A percentile compares a stretch with the other conserved stretches of the same genome.
These are phyloP conservation scores for Aegypius monachus DNA, from an alignment of 2,113 vertebrate genomes.

Conservation along the genomic window DNA sequence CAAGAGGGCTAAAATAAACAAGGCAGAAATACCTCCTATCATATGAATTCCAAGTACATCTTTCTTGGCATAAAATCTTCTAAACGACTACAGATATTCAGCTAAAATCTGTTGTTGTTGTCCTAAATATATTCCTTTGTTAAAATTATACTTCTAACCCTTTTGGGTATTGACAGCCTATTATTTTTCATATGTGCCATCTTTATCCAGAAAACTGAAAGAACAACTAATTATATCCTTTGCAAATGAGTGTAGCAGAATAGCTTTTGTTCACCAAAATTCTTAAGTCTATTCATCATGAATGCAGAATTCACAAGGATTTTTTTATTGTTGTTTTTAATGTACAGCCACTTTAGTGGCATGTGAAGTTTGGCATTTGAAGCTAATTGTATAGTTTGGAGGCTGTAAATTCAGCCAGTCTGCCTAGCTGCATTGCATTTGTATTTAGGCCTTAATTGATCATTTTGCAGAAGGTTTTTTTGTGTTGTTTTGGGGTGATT, in stretches of 20 bases:
- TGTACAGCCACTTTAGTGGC: slow-evolving; percentile 5
- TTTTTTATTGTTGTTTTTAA: slow-evolving; percentile 21
- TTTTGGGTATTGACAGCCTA: slow-evolving; percentile 71
- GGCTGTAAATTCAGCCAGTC: slow-evolving; percentile 43
- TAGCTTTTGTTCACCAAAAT: slow-evolving; percentile 68
- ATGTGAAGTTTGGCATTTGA: slow-evolving; percentile 66
- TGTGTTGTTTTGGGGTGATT: slow-evolving; percentile 27
- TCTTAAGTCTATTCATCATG: slow-evolving; percentile 64
- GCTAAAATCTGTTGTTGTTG: slow-evolving; percentile 46
- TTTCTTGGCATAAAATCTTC: slow-evolving; percentile 12
- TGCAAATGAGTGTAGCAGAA: slow-evolving; percentile 69
- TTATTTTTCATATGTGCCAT: slow-evolving; percentile 75
- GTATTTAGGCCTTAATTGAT: slow-evolving; percentile 38
- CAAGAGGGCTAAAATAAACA: neutral
- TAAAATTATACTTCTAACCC: slow-evolving; percentile 58
- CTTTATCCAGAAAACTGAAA: slow-evolving; percentile 67
- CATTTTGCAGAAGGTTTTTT: neutral
- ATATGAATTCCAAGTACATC: neutral
- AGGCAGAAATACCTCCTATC: neutral
- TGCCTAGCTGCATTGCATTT: neutral
- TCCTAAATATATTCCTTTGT: slow-evolving; percentile 65
- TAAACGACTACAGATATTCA: slow-evolving; percentile 20
- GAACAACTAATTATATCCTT: slow-evolving; percentile 84
- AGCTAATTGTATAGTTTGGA: slow-evolving; percentile 67
- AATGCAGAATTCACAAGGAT: slow-evolving; percentile 28